Evolutionary conservation across 2,113 vertebrate species (phyloP).

Genomic region (Clupea harengus): DNA sequence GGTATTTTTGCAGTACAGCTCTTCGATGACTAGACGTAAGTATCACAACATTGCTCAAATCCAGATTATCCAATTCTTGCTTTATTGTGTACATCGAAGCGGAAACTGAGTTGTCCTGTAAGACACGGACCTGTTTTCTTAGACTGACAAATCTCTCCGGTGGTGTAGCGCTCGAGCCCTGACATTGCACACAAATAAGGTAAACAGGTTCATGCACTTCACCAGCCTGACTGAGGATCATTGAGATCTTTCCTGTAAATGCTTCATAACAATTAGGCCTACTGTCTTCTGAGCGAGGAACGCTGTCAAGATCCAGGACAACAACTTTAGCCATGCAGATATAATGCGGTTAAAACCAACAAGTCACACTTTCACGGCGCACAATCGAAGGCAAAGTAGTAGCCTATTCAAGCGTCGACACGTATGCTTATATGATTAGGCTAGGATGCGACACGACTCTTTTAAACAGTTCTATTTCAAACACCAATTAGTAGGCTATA

Average conservation of each 20-base stretch:
- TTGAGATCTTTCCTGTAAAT: not conserved
- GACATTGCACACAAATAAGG: slow-evolving; percentile 29
- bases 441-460: no score
- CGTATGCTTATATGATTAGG: no score
- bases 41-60: slow-evolving; percentile 69
- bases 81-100: slow-evolving; percentile 80
- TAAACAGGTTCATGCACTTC: slow-evolving; percentile 31
- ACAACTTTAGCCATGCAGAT: slow-evolving; percentile 43
- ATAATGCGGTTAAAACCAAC: not conserved
- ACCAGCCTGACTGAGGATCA: not conserved
- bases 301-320: slow-evolving; percentile 51
- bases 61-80: slow-evolving; percentile 74
- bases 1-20: slow-evolving; percentile 66
- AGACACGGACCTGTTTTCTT: slow-evolving; percentile 57
- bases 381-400: no score
- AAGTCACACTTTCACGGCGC: not conserved
- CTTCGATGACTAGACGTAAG: slow-evolving; percentile 69
- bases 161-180: not conserved
- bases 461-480: no score
- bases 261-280: not conserved
- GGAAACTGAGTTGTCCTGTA: slow-evolving; percentile 61
- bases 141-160: slow-evolving; percentile 33
- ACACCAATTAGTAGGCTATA: no score
- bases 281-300: slow-evolving; percentile 21
- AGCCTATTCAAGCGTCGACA: no score